Evolutionary conservation across 2,797 vertebrate genomes (phyloP), one percentile per base, ranked within the genome.

Genomic region (Danio choprae): DNA sequence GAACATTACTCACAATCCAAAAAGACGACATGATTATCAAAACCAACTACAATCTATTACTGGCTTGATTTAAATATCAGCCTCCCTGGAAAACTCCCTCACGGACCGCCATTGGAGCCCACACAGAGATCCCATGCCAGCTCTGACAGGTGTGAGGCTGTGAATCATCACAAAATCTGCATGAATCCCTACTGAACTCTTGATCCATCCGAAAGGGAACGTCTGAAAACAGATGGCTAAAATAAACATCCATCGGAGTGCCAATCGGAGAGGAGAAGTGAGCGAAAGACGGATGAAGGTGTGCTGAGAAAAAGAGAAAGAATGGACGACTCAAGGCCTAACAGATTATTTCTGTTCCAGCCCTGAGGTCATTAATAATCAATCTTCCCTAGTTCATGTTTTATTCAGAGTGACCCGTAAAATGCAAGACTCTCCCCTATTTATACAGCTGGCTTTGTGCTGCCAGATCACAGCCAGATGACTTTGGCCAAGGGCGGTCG

Each of bases 341-440:
- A 74, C 80, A 74, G 79, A 78, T 81, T 69, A 76, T 84, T 75
- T 80, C 77, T 77, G 74, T 74, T 72, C 68, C 79, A 81, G 82
- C 78, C 62, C 68, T 55, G 51, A 82, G 67, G 64, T 81, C 81
- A 85, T 85, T 85, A 81, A 87, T 85, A 91, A 86, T 90, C 87
- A 87, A 87, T 89, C 88, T 86, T 84, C 87, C 44, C 81, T 81
- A 58, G 86, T 90, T 80, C 74, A 81, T 85, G 81, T 74, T 80
- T 85, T 80, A 83, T 83, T 73, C 74, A 78, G 64, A 84, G 82
- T 75, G 87, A 90, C 83, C 72, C 80, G 91, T 76, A 91, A 91
- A 91, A 89, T 88, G 87, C 86, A 81, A 87, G 74, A 91, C 89
- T 91, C 87, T 90, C 88, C 80, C 78, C 85, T 73, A 80, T 89